Conservation (phyloP, 2,888 invertebrate genomes). For the Ephialtes manifestator region DNA sequence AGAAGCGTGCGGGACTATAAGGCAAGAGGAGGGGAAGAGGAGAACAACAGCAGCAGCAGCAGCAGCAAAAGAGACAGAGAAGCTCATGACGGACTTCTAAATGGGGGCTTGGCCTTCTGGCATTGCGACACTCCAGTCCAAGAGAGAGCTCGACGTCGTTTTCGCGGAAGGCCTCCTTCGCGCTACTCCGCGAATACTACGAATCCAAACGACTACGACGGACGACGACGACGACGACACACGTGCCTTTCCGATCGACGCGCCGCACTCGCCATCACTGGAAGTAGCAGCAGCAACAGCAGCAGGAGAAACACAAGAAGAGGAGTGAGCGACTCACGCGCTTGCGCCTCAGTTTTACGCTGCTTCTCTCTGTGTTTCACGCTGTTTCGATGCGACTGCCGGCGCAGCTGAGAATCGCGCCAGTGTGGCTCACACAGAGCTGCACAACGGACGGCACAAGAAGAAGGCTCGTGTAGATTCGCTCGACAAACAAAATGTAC, state of each 20-base stretch:
- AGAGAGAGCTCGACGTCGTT: constrained; percentile 52
- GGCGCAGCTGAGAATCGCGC: constrained; percentile 42
- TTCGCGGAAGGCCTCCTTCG: constrained; percentile 85
- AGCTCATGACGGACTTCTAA: constrained; percentile 78
- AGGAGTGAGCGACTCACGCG: neutral
- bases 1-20: neutral
- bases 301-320: too few relatives aligned
- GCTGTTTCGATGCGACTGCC: neutral
- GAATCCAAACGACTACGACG: constrained; percentile 74
- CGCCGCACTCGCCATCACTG: constrained; percentile 43
- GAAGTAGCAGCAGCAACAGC: neutral
- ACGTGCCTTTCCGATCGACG: constrained; percentile 73
- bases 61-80: constrained; percentile 66
- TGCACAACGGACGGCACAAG: neutral
- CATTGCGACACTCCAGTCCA: constrained; percentile 81
- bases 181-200: constrained; percentile 84
- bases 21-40: too few relatives aligned
- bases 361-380: neutral
- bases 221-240: constrained; percentile 65
- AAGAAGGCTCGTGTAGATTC: neutral
- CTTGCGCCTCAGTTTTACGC: constrained; percentile 16
- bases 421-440: constrained; percentile 60
- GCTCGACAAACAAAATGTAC: neutral
- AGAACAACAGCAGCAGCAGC: neutral
- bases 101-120: constrained; percentile 84